These are phyloP conservation scores for Aleiodes leptofemur DNA, from an alignment of 2,888 invertebrate species.

Conservation along the genomic window DNA sequence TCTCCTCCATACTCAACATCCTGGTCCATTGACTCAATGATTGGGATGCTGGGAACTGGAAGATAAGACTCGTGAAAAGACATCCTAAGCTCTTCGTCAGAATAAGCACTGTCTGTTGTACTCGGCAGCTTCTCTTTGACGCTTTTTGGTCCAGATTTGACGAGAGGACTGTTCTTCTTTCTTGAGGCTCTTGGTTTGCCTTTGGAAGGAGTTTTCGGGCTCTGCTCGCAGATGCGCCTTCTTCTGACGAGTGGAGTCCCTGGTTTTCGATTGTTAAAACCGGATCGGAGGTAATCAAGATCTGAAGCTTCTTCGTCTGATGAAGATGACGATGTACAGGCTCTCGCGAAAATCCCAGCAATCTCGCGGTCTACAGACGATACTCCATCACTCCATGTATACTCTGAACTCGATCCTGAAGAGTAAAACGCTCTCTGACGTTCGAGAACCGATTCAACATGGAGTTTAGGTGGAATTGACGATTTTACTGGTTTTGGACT, in stretches of 20 bases:
- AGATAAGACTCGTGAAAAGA: too few relatives aligned
- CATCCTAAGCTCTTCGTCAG: not conserved
- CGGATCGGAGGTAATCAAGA: not conserved
- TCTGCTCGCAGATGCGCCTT: not conserved
- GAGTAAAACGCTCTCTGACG: too few relatives aligned
- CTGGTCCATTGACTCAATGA: not conserved
- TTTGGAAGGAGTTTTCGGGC: not conserved
- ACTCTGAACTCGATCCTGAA: not conserved
- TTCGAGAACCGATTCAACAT: too few relatives aligned
- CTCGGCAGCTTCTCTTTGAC: not conserved
- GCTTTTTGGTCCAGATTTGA: not conserved
- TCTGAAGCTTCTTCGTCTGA: not conserved
- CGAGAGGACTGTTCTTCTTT: not conserved
- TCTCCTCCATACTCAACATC: slow-evolving; percentile 9
- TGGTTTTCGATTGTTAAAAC: too few relatives aligned
- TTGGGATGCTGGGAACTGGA: not conserved
- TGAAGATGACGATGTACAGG: not conserved
- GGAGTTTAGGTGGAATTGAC: too few relatives aligned
- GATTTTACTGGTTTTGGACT: too few relatives aligned
- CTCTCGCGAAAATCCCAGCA: not conserved
- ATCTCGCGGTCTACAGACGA: not conserved
- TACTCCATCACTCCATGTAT: not conserved
- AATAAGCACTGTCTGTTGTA: not conserved
- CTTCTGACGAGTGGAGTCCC: not conserved
- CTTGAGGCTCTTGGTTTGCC: not conserved